Evolutionary conservation across 1,140 invertebrate species (phyloP).

Genomic region (Megalonaias nervosa): DNA sequence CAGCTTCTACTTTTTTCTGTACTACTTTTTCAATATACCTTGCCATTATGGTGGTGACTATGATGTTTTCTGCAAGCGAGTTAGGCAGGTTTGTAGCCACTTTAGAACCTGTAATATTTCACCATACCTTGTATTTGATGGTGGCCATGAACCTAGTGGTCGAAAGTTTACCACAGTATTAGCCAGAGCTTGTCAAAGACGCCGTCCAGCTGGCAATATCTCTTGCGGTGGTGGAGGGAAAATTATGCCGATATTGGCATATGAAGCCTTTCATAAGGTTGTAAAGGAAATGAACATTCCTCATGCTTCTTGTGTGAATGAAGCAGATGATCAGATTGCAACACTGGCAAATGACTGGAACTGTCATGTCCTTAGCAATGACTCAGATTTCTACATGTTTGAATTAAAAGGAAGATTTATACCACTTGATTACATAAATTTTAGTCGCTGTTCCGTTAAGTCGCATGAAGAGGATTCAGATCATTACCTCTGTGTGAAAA

Average conservation of each 20-base stretch:
- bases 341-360: constrained; percentile 81
- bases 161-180: constrained; percentile 83
- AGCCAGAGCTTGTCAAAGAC: constrained; percentile 67
- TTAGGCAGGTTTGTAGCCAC: constrained; percentile 81
- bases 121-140: constrained; percentile 88
- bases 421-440: constrained; percentile 80
- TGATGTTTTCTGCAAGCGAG: constrained; percentile 79
- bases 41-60: constrained; percentile 90
- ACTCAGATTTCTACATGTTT: constrained; percentile 94
- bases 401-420: constrained; percentile 82
- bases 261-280: constrained; percentile 81
- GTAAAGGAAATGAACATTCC: constrained; percentile 78
- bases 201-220: constrained; percentile 51
- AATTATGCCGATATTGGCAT: constrained; percentile 74
- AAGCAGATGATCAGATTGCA: constrained; percentile 90
- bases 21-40: constrained; percentile 77
- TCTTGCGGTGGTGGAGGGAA: constrained; percentile 50
- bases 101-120: constrained; percentile 82
- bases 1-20: constrained; percentile 83
- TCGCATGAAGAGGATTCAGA: not conserved
- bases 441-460: constrained; percentile 37
- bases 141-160: constrained; percentile 79
- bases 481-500: constrained; percentile 76
- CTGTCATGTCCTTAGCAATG: constrained; percentile 89
- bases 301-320: constrained; percentile 83